Evolutionary conservation across 2,888 invertebrate genomes (phyloP).

Genomic region (Drosophila eohydei): DNA sequence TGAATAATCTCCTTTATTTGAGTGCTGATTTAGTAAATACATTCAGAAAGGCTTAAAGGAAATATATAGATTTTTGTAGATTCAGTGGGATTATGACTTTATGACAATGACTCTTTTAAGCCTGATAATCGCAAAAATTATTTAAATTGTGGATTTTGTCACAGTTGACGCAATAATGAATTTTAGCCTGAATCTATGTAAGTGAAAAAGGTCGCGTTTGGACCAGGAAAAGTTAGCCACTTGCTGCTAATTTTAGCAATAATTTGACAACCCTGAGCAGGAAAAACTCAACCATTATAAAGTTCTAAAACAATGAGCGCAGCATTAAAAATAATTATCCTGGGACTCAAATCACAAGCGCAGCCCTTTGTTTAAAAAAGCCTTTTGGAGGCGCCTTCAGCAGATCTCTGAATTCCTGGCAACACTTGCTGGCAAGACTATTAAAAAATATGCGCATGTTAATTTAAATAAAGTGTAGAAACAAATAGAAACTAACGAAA

Average conservation of each 20-base stretch:
- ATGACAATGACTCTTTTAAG: neutral
- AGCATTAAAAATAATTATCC: conserved; percentile 68
- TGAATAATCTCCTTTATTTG: too few relatives aligned
- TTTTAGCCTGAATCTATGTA: neutral
- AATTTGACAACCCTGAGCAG: conserved; percentile 37
- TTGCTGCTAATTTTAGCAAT: conserved; percentile 47
- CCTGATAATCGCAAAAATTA: neutral
- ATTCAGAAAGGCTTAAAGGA: too few relatives aligned
- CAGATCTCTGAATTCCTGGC: conserved; percentile 12
- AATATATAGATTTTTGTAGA: too few relatives aligned
- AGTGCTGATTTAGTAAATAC: too few relatives aligned
- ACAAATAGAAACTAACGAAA: conserved; percentile 58
- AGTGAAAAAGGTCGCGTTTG: neutral
- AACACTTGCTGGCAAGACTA: conserved; percentile 37
- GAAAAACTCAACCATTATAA: conserved; percentile 45
- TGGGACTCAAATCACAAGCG: conserved; percentile 36
- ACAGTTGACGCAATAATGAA: neutral
- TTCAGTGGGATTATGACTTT: too few relatives aligned
- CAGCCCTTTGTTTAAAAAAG: conserved; percentile 27
- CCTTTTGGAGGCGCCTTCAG: conserved; percentile 13
- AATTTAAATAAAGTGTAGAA: conserved; percentile 72
- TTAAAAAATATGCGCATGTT: conserved; percentile 75
- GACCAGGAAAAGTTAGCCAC: conserved; percentile 23
- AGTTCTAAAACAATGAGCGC: conserved; percentile 68
- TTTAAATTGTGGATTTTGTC: neutral